phyloP scores from a whole-genome alignment of 2,113 vertebrate species.

The Gymnorhina tibicen region DNA sequence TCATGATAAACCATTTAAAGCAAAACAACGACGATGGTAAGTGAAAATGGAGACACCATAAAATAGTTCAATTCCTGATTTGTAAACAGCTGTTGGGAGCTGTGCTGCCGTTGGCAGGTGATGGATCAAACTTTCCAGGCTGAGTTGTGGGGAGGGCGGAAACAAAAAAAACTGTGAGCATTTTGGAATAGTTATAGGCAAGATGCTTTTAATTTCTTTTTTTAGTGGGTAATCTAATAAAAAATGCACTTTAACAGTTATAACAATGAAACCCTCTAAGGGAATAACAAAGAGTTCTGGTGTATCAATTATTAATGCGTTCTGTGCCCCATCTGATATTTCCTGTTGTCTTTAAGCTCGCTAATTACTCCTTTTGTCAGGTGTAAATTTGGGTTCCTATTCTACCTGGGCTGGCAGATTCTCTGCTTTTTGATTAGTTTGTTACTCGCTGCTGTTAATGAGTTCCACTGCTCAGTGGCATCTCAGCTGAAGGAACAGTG shows the following conservation, averaged over 20 bases:
- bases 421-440: conserved; percentile 49
- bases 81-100: background rate
- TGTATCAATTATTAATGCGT: conserved; percentile 70
- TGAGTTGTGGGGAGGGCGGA: background rate
- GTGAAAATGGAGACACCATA: background rate
- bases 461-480: conserved; percentile 45
- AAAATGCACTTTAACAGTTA: conserved; percentile 61
- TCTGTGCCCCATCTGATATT: conserved; percentile 60
- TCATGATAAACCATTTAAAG: conserved; percentile 81
- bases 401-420: conserved; percentile 60
- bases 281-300: conserved; percentile 55
- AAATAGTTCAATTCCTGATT: background rate
- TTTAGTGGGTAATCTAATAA: conserved; percentile 48
- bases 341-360: conserved; percentile 62
- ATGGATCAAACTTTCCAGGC: background rate
- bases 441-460: conserved; percentile 56
- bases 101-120: background rate
- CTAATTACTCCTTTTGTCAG: conserved; percentile 73
- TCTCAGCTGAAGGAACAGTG: background rate
- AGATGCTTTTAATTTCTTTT: conserved; percentile 49
- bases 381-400: conserved; percentile 60
- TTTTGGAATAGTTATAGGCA: conserved; percentile 1
- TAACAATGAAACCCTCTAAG: conserved; percentile 58
- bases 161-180: background rate
- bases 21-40: conserved; percentile 75